Evolutionary conservation across 2,888 invertebrate species (phyloP), one percentile per base, ranked within the genome.

Genomic region (Macrophya alboannulata): DNA sequence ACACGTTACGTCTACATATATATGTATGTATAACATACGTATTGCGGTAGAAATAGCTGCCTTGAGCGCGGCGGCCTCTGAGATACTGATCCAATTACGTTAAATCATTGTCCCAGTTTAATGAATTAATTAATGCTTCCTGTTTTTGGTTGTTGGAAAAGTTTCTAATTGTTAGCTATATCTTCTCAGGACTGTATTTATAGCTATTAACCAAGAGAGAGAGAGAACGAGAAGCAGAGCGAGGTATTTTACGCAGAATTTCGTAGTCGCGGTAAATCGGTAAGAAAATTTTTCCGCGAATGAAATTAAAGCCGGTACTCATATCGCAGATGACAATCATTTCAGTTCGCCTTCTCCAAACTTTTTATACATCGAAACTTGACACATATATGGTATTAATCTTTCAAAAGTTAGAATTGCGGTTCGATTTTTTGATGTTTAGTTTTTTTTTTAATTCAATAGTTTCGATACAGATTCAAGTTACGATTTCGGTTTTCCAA

Each of bases 71-170:
- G 40, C 43, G 83, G 43, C 37, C 83, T 71, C 17, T 25, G 71
- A 83, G 83, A 83, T 83, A 83, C 68, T n/a, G 71, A 83, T 83
- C 83, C 83, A 83, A 83, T 83, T 83, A 83, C 68, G 71, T 71
- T 65, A 83, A 83, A 71, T 83, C 83, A 51, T 83, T 83, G 83
- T 71, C n/a, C 48, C 48, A 37, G 68, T 43, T 83, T 71, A 71
- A 71, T 83, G 83, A 83, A 83, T 83, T 83, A 83, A 83, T 83
- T 65, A 71, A 68, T 83, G 83, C 83, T 68, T 83, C 83, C 83
- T 83, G 83, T 71, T 65, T 83, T 83, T 83, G 83, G 71, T 48
- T 83, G 83, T 83, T 65, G 51, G n/a, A 83, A 83, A 68, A 68
- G 43, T 81, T 81, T 81, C 71, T 65, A 83, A 51, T 71, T 68